Evolutionary conservation across 23 tunicate species (phyloP).

Genomic region (Corella eumyota): DNA sequence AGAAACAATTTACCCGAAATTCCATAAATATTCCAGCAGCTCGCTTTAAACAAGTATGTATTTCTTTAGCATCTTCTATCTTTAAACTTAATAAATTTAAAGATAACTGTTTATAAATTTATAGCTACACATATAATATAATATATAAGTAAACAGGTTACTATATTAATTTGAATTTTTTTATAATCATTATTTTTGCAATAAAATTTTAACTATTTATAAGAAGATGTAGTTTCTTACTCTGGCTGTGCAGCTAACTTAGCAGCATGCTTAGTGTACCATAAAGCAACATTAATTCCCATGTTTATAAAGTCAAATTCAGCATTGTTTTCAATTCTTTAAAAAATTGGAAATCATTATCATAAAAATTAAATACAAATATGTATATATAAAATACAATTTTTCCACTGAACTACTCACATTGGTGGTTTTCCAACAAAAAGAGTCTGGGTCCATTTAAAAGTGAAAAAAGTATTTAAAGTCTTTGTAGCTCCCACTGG

Average conservation of each 20-base stretch:
- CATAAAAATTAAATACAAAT: neutral
- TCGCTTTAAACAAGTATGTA: constrained; percentile 63
- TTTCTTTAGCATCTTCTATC: constrained; percentile 91
- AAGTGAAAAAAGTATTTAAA: constrained; percentile 67
- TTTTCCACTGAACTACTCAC: constrained; percentile 28
- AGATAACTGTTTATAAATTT: neutral
- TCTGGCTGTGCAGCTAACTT: constrained; percentile 76
- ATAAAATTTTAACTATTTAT: no score
- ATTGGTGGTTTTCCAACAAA: constrained; percentile 73
- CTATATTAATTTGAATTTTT: no score
- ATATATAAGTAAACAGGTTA: no score
- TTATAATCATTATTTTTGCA: no score
- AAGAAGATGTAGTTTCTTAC: constrained; percentile 8
- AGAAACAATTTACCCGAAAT: constrained; percentile 30
- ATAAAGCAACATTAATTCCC: constrained; percentile 74
- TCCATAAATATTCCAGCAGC: constrained; percentile 96
- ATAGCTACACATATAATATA: neutral
- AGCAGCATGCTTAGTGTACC: constrained; percentile 91
- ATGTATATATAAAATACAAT: neutral
- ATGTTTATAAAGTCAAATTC: constrained; percentile 85
- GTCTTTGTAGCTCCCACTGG: constrained; percentile 32
- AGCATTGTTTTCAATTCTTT: constrained; percentile 65
- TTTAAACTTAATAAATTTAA: constrained; percentile 19
- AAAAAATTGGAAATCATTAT: neutral
- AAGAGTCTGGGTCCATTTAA: constrained; percentile 91